These are phyloP conservation scores for Plutella xylostella DNA, from an alignment of 2,888 invertebrate genomes.

Conservation along the genomic window DNA sequence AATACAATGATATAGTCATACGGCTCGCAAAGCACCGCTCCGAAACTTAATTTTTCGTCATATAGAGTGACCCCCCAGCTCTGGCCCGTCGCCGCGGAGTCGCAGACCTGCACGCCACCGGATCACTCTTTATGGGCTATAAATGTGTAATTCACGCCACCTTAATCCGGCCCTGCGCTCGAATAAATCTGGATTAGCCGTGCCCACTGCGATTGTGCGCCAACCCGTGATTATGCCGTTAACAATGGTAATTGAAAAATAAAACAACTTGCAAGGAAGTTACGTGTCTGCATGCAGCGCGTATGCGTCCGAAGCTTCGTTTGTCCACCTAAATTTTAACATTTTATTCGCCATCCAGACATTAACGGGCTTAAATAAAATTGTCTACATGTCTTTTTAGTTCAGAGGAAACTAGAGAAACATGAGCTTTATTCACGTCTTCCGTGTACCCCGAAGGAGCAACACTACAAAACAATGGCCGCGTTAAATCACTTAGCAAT, in stretches of 20 bases:
- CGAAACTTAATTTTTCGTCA: too few species aligned
- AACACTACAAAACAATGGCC: constrained; percentile 2
- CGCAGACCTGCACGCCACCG: constrained; percentile 61
- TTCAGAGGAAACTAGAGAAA: too few species aligned
- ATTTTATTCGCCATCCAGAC: too few species aligned
- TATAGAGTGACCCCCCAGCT: too few species aligned
- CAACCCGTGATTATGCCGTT: constrained; percentile 63
- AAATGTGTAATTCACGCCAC: constrained; percentile 69
- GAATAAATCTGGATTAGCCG: constrained; percentile 67
- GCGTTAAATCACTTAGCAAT: constrained; percentile 4
- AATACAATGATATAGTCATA: too few species aligned
- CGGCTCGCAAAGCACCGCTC: too few species aligned
- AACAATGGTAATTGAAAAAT: constrained; percentile 69
- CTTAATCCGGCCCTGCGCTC: constrained; percentile 61
- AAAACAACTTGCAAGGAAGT: constrained; percentile 31
- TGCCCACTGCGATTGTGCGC: constrained; percentile 44
- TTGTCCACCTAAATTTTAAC: too few species aligned
- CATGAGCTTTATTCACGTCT: background rate
- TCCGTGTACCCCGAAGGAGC: background rate
- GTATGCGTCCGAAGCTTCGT: too few species aligned
- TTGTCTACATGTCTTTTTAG: too few species aligned
- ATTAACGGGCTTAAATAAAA: too few species aligned
- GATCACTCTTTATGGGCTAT: constrained; percentile 70
- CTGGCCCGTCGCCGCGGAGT: too few species aligned
- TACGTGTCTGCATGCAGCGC: background rate